Evolutionary conservation across 2,888 invertebrate species (phyloP).

Genomic region (Camptogramma bilineatum): DNA sequence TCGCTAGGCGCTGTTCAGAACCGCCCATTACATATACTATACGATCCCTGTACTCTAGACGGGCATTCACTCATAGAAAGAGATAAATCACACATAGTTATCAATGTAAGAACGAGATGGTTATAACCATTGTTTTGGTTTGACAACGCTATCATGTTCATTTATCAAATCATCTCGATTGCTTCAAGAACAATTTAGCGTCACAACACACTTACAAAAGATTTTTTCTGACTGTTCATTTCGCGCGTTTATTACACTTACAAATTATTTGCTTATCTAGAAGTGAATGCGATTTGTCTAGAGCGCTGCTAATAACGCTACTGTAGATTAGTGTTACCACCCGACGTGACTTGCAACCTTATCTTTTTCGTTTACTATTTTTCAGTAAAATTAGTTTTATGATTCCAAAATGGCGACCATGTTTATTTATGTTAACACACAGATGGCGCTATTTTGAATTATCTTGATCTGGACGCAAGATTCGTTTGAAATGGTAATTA

Average conservation of each 20-base stretch:
- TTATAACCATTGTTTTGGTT: background rate
- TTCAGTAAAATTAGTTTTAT: background rate
- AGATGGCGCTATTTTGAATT: constrained; percentile 26
- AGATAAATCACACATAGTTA: background rate
- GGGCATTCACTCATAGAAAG: constrained; percentile 14
- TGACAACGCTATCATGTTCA: background rate
- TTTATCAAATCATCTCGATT: background rate
- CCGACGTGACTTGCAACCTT: constrained; percentile 36
- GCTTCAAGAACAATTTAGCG: background rate
- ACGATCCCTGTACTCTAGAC: constrained; percentile 22
- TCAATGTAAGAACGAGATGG: background rate
- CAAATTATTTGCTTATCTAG: constrained; percentile 7
- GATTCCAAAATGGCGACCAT: constrained; percentile 10
- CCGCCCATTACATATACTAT: constrained; percentile 28
- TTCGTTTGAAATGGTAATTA: constrained; percentile 28
- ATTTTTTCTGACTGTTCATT: background rate
- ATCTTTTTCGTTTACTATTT: background rate
- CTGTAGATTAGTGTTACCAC: constrained; percentile 45
- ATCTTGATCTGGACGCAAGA: constrained; percentile 22
- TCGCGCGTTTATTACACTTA: background rate
- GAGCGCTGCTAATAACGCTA: constrained; percentile 29
- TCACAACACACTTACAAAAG: background rate
- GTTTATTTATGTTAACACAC: background rate
- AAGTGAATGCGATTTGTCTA: constrained; percentile 29
- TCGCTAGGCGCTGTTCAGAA: constrained; percentile 67